Percentiles rank a stretch among this genome's conserved stretches.
Evolutionary conservation across 2,113 vertebrate species (phyloP).

Genomic region (Nyctibius bracteatus): DNA sequence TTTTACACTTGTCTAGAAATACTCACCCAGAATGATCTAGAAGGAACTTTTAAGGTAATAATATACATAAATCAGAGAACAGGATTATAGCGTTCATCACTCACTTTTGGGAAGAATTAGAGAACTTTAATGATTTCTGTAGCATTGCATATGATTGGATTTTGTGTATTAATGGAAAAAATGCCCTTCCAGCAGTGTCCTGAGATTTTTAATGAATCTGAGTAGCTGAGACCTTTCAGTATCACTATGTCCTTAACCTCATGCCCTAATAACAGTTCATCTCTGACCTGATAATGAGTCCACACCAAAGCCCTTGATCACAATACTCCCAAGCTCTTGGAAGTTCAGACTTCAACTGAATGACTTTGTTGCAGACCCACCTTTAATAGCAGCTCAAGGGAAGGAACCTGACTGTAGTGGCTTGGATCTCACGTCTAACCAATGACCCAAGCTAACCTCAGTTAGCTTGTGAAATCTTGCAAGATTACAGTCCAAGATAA

Average conservation of each 20-base stretch:
- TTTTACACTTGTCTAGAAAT: not conserved
- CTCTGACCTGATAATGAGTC: not conserved
- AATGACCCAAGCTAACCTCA: slow-evolving; percentile 11
- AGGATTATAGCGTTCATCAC: not conserved
- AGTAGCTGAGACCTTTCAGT: not conserved
- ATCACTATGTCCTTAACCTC: not conserved
- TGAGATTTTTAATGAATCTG: not conserved
- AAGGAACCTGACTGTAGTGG: not conserved
- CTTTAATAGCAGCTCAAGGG: not conserved
- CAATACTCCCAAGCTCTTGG: not conserved
- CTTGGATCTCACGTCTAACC: not conserved
- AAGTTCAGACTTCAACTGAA: not conserved
- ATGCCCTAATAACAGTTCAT: not conserved
- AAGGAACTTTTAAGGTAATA: not conserved
- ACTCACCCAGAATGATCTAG: not conserved
- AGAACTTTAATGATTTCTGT: not conserved
- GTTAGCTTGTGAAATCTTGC: not conserved
- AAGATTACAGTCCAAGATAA: not conserved
- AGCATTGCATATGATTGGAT: not conserved
- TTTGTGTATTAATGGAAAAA: not conserved
- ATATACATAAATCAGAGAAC: not conserved
- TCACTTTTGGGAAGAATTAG: not conserved
- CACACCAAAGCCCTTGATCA: not conserved
- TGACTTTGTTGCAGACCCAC: not conserved
- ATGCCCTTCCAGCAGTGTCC: not conserved